phyloP scores from a whole-genome alignment of 2,113 vertebrate genomes.

The Neopipo cinnamomea region DNA sequence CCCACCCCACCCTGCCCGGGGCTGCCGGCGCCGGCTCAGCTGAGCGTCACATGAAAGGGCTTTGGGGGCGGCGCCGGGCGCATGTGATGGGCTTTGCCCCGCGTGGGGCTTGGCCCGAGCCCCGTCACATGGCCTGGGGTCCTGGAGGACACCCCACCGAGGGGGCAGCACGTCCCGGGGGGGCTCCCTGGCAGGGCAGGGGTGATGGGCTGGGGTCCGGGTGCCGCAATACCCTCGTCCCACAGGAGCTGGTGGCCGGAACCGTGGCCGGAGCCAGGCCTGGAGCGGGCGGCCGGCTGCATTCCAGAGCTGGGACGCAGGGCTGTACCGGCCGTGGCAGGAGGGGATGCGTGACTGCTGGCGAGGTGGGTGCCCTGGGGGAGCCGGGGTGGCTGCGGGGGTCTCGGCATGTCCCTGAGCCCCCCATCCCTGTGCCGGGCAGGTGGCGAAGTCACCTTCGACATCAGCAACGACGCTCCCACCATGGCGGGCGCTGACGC shows the following conservation, averaged over 20 bases:
- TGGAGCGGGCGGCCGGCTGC: slow-evolving; percentile 45
- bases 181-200: not conserved
- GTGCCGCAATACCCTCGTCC: not conserved
- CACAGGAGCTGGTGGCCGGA: slow-evolving; percentile 53
- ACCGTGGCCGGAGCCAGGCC: not conserved
- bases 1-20: not conserved
- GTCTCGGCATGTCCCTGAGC: not conserved
- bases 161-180: not conserved
- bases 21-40: slow-evolving; percentile 73
- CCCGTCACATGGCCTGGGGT: not conserved
- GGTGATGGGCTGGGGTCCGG: not conserved
- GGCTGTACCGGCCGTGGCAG: slow-evolving; percentile 85
- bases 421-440: not conserved
- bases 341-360: slow-evolving; percentile 82
- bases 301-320: slow-evolving; percentile 81
- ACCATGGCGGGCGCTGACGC: slow-evolving; percentile 83
- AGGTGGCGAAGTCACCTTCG: slow-evolving; percentile 86
- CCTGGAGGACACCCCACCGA: not conserved
- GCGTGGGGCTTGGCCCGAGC: not conserved
- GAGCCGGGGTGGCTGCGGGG: not conserved
- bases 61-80: slow-evolving; percentile 74
- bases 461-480: slow-evolving; percentile 85
- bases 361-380: slow-evolving; percentile 70
- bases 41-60: slow-evolving; percentile 95
- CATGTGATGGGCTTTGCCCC: slow-evolving; percentile 78